A percentile compares a stretch with the other conserved stretches of the same genome.
phyloP scores from a whole-genome alignment of 2,888 invertebrate species.

The Digitonthophagus gazella region DNA sequence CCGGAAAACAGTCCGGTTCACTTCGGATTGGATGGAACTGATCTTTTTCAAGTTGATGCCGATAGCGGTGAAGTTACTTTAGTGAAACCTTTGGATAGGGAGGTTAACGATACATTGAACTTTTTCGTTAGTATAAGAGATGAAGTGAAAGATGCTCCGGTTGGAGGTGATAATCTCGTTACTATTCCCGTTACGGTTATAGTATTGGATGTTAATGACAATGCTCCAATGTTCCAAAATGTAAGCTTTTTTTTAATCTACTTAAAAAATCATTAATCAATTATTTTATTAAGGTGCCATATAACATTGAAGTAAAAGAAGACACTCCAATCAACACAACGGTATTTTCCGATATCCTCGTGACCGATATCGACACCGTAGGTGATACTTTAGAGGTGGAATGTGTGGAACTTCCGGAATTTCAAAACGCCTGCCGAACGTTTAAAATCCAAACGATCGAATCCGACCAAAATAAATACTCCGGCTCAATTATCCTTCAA shows the following conservation, averaged over 20 bases:
- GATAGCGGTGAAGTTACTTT: slow-evolving; percentile 77
- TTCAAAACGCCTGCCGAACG: slow-evolving; percentile 68
- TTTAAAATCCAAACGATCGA: slow-evolving; percentile 65
- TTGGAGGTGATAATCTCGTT: slow-evolving; percentile 67
- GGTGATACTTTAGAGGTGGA: slow-evolving; percentile 79
- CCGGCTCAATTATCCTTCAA: slow-evolving; percentile 71
- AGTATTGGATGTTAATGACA: slow-evolving; percentile 86
- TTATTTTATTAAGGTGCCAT: no score
- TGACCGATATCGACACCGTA: slow-evolving; percentile 77
- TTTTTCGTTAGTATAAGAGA: slow-evolving; percentile 82
- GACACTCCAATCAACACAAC: slow-evolving; percentile 71
- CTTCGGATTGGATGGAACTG: slow-evolving; percentile 74
- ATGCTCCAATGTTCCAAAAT: slow-evolving; percentile 70
- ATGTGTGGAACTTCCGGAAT: slow-evolving; percentile 60
- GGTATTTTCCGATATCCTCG: slow-evolving; percentile 68
- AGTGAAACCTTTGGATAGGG: slow-evolving; percentile 76
- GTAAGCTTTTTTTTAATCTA: no score
- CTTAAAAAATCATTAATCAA: no score
- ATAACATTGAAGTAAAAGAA: slow-evolving; percentile 76
- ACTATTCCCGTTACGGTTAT: slow-evolving; percentile 78
- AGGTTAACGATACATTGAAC: slow-evolving; percentile 76
- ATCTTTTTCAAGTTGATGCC: slow-evolving; percentile 75
- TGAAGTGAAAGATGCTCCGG: slow-evolving; percentile 58
- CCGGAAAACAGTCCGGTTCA: slow-evolving; percentile 75
- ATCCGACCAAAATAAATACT: slow-evolving; percentile 65